Conservation (phyloP, 53 echinoderm and acorn worm genomes). For the Luidia sarsii region DNA sequence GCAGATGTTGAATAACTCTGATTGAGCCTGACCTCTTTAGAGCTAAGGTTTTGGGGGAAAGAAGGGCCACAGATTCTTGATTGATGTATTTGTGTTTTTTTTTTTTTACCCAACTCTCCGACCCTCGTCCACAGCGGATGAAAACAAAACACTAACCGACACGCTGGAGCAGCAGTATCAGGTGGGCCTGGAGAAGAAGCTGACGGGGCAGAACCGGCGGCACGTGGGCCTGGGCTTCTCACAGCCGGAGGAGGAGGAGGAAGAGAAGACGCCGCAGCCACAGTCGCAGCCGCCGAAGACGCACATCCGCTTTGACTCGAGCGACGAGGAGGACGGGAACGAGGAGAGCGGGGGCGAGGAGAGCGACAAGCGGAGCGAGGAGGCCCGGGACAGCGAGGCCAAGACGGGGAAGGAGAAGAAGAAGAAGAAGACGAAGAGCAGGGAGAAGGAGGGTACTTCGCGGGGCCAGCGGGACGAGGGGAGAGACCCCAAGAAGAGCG, state of each 20-base stretch:
- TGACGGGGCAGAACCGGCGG: conserved; percentile 40
- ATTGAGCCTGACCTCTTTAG: too few species aligned
- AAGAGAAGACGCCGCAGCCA: neutral
- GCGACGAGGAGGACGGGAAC: neutral
- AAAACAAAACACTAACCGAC: conserved; percentile 20
- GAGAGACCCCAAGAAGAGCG: neutral
- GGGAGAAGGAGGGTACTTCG: neutral
- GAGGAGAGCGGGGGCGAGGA: neutral
- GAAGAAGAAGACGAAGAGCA: neutral
- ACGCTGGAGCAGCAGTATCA: conserved; percentile 31
- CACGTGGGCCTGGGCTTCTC: conserved; percentile 51
- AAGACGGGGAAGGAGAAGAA: conserved; percentile 1
- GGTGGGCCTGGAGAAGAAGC: conserved; percentile 29
- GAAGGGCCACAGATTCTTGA: too few species aligned
- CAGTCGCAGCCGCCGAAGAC: neutral
- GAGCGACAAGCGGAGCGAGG: neutral
- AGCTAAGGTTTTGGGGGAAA: too few species aligned
- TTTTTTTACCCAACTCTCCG: too few species aligned
- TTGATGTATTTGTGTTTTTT: too few species aligned
- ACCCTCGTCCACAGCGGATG: conserved; percentile 18
- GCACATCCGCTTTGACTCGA: conserved; percentile 18
- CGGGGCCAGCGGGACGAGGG: neutral
- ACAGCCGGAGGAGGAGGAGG: conserved; percentile 7
- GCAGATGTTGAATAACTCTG: too few species aligned
- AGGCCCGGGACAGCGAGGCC: neutral